Conservation (phyloP, 2,797 vertebrate species). For the Urocyon cinereoargenteus region DNA sequence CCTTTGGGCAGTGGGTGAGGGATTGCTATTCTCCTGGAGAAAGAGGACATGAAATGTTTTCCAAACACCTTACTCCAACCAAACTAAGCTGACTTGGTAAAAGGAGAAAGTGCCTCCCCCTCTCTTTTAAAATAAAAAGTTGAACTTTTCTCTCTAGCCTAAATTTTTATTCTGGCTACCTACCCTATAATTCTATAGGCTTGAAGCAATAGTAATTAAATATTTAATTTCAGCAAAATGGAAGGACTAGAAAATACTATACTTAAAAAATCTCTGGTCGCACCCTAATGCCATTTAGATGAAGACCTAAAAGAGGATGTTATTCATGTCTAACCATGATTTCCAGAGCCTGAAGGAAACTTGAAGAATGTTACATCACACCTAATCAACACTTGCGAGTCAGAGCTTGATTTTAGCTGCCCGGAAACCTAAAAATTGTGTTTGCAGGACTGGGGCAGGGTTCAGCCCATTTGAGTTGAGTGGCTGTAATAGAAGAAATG, state of each 20-base stretch:
- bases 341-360: slow-evolving; percentile 27
- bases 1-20: neutral
- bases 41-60: neutral
- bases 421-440: neutral
- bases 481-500: neutral
- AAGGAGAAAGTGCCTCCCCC: neutral
- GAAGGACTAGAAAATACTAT: slow-evolving; percentile 48
- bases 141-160: neutral
- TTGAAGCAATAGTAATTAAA: neutral
- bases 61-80: neutral
- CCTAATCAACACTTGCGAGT: slow-evolving; percentile 16
- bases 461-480: slow-evolving; percentile 5
- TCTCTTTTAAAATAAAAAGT: neutral
- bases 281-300: slow-evolving; percentile 35
- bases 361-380: neutral
- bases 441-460: neutral
- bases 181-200: neutral
- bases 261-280: slow-evolving; percentile 42
- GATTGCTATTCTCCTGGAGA: neutral
- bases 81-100: slow-evolving; percentile 8
- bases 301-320: slow-evolving; percentile 43
- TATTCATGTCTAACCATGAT: slow-evolving; percentile 6
- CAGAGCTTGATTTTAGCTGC: slow-evolving; percentile 57
- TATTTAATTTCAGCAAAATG: slow-evolving; percentile 2
- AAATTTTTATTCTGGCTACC: neutral